Evolutionary conservation across 2,888 invertebrate species (phyloP), one percentile per base, ranked within the genome.

Genomic region (Psylliodes chrysocephalus): DNA sequence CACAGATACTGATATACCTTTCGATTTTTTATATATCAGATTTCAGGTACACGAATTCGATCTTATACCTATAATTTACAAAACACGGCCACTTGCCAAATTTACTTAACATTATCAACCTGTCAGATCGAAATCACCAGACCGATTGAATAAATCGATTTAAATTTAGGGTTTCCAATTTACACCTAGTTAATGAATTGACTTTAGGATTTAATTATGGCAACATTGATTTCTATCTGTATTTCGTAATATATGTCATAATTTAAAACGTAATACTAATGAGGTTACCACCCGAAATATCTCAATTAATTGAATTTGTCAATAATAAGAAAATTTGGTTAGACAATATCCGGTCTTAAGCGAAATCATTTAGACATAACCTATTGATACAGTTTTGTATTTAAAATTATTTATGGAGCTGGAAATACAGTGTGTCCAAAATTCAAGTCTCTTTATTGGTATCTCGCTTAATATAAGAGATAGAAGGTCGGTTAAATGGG

Each of bases 1-100:
- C 66, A 70, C 70, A 73, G 78, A 77, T 76, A 78, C 70, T 69
- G 77, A 79, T 79, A 79, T 72, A 55, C 64, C 71, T 70, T 68
- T 64, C 40, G 68, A 70, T 64, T 70, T 70, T 69, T 66, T 69
- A 47, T 62, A 63, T 65, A 71, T 73, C 72, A 57, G 64, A 64
- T 73, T 69, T 69, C 73, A 66, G 56, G 64, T 63, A 69, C 69
- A 69, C 54, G 72, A 68, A 72, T 69, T 64, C 62, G 69, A 72
- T 72, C 68, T 71, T 70, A 60, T 53, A 67, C 59, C 63, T 63
- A 54, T 68, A 60, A 66, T 63, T 69, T 66, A 60, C 64, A 66
- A 60, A 68, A 64, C 66, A 62, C 47, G 46, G 59, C 60, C 54
- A 64, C 66, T 69, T 61, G 69, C 69, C 66, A 69, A 69, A 69